Percentiles rank a stretch among this genome's conserved stretches.
phyloP scores from a whole-genome alignment of 2,888 invertebrate species.

The Odontomyia ornata region DNA sequence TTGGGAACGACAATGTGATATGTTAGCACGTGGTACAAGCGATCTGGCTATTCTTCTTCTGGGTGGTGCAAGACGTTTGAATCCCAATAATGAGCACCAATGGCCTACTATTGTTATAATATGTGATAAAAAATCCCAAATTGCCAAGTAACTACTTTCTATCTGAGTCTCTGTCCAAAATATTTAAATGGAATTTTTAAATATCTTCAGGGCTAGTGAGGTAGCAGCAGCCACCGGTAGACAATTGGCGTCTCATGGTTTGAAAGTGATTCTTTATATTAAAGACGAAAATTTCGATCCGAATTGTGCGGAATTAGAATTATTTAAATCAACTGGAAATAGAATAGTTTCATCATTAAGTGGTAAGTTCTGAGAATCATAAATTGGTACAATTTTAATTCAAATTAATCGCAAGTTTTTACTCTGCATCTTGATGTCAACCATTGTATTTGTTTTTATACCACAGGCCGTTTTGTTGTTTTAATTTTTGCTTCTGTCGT shows the following conservation, averaged over 20 bases:
- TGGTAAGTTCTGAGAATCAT: constrained; percentile 58
- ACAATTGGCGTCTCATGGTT: constrained; percentile 84
- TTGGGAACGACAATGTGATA: constrained; percentile 74
- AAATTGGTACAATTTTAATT: background rate
- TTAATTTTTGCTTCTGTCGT: no score
- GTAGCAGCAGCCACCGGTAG: constrained; percentile 80
- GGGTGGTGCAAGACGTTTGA: constrained; percentile 85
- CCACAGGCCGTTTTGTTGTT: no score
- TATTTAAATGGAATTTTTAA: background rate
- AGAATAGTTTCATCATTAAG: constrained; percentile 67
- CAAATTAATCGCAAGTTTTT: no score
- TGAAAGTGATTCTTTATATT: constrained; percentile 72
- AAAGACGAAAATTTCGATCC: constrained; percentile 66
- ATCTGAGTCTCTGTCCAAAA: background rate
- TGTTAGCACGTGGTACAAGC: constrained; percentile 83
- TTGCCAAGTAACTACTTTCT: constrained; percentile 56
- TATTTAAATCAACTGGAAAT: constrained; percentile 74
- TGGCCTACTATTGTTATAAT: constrained; percentile 82
- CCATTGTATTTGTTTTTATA: no score
- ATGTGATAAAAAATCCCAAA: constrained; percentile 72
- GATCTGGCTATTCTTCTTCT: constrained; percentile 85
- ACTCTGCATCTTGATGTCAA: no score
- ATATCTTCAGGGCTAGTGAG: constrained; percentile 65
- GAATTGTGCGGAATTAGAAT: constrained; percentile 69
- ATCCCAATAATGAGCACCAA: constrained; percentile 88